These are phyloP conservation scores for Caenorhabditis doughertyi DNA, from an alignment of 2,888 invertebrate species.

Conservation along the genomic window DNA sequence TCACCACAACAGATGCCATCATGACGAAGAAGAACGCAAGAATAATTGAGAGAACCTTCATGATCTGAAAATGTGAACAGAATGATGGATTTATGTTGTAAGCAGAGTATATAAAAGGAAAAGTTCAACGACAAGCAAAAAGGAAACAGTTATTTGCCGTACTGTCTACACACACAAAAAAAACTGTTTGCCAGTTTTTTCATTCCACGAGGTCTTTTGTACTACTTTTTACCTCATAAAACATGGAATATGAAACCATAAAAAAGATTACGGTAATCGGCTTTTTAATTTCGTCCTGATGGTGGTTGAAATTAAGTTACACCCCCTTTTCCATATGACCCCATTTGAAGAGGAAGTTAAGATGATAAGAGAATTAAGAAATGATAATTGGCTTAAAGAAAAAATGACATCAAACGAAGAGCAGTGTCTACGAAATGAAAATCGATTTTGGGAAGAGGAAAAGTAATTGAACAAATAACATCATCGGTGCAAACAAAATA, in stretches of 20 bases:
- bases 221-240: slow-evolving; percentile 6
- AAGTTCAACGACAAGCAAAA: slow-evolving; percentile 15
- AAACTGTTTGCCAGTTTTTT: slow-evolving; percentile 15
- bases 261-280: slow-evolving; percentile 47
- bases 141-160: slow-evolving; percentile 11
- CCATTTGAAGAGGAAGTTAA: slow-evolving; percentile 20
- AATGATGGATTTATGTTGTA: not conserved
- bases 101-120: not conserved
- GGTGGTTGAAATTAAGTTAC: not conserved
- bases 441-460: slow-evolving; percentile 24
- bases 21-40: slow-evolving; percentile 55
- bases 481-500: slow-evolving; percentile 33
- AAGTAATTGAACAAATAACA: slow-evolving; percentile 45
- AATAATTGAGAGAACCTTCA: slow-evolving; percentile 62
- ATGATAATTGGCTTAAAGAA: slow-evolving; percentile 23
- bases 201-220: slow-evolving; percentile 23
- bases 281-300: slow-evolving; percentile 5
- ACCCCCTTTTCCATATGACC: slow-evolving; percentile 17
- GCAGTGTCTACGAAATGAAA: slow-evolving; percentile 5
- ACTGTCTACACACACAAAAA: slow-evolving; percentile 21
- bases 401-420: slow-evolving; percentile 34
- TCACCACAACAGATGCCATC: slow-evolving; percentile 54
- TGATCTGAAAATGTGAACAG: slow-evolving; percentile 22
- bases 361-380: too few relatives aligned
- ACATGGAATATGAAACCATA: not conserved